Percentiles rank a stretch among this genome's conserved stretches.
These are phyloP conservation scores for Phytoseiulus persimilis DNA, from an alignment of 2,888 invertebrate genomes.

Conservation along the genomic window DNA sequence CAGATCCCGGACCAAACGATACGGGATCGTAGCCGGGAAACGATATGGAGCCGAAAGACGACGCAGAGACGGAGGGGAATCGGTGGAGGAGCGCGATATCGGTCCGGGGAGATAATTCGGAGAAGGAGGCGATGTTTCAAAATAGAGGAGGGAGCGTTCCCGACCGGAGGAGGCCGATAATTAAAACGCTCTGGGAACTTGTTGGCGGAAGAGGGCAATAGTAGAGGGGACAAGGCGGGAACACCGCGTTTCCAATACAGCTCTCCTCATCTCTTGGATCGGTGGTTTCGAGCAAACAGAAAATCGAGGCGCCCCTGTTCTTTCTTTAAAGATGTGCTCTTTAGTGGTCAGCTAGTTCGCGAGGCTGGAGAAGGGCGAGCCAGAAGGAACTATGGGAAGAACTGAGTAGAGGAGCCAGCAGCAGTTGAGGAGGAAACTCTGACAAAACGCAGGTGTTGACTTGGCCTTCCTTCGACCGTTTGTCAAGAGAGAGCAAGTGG, in stretches of 20 bases:
- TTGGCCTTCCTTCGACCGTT: neutral
- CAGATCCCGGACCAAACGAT: no score
- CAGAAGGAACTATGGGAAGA: neutral
- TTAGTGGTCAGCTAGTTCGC: neutral
- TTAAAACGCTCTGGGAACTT: neutral
- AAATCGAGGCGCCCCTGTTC: neutral
- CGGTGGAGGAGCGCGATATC: neutral
- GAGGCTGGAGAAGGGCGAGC: neutral
- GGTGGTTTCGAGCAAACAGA: neutral
- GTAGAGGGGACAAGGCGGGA: neutral
- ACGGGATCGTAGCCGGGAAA: no score
- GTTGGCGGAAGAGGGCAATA: neutral
- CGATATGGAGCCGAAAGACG: no score
- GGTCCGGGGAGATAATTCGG: neutral
- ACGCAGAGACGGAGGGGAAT: neutral
- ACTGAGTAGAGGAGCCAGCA: neutral
- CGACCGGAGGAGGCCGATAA: neutral
- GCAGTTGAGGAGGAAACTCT: neutral
- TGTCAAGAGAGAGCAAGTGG: slow-evolving; percentile 5
- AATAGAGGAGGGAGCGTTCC: neutral
- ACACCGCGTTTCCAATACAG: neutral
- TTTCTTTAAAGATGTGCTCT: neutral
- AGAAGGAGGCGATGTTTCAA: neutral
- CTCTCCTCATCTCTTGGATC: neutral
- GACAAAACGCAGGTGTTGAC: slow-evolving; percentile 5